These are phyloP conservation scores for Elanus axillaris DNA, from an alignment of 2,113 vertebrate genomes.

Conservation along the genomic window DNA sequence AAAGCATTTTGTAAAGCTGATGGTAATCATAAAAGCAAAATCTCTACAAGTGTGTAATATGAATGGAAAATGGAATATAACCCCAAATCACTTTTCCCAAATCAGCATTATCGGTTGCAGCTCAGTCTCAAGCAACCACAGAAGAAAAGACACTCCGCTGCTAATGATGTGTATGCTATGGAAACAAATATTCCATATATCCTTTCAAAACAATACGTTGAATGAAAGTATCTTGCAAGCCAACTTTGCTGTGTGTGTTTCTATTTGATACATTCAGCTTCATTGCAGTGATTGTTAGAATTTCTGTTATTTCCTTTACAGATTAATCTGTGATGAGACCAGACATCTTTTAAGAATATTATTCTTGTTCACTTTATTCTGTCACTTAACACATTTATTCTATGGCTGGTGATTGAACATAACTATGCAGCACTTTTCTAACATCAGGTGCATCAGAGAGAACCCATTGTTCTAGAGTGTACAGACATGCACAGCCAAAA, in stretches of 20 bases:
- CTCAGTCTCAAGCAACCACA: not conserved
- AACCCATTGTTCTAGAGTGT: not conserved
- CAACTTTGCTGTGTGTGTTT: not conserved
- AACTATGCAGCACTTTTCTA: not conserved
- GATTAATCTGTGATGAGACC: not conserved
- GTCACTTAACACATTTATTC: not conserved
- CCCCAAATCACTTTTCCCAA: not conserved
- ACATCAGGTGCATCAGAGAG: not conserved
- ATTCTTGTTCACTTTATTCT: not conserved
- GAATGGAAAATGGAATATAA: not conserved
- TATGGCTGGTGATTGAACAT: not conserved
- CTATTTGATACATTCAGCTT: not conserved
- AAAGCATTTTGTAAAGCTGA: not conserved
- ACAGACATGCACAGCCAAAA: not conserved
- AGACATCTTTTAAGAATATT: not conserved
- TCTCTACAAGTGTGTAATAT: not conserved
- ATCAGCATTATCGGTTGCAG: not conserved
- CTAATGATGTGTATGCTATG: not conserved
- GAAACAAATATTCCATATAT: not conserved
- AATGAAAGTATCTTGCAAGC: not conserved
- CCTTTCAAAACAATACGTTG: not conserved
- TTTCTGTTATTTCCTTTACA: not conserved
- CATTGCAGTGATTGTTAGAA: not conserved
- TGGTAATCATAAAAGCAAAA: not conserved
- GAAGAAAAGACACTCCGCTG: not conserved